Base-by-base conservation (phyloP, 1,140 invertebrate genomes). In the Stenopsyche tienmushanensis region DNA sequence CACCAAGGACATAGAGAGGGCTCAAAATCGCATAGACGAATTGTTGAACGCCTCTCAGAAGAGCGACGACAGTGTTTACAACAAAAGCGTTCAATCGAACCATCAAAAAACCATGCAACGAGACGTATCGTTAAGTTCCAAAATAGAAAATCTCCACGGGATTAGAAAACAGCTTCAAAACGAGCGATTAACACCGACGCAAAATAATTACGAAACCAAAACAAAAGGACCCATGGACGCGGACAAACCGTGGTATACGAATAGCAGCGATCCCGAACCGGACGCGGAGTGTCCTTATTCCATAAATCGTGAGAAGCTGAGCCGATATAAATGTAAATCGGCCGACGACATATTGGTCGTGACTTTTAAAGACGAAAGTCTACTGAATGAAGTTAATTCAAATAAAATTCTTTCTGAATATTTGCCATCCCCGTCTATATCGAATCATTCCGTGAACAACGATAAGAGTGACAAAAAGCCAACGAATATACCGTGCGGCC, bases 1-100 rank as follows among this genome's bases (percentile, higher is more conserved):
- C 54, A 81, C 82, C 47, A 80, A 82, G 64, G 79, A 79, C 66
- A 81, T 81, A 41, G 80, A 82, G 69, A 82, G 77, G 71, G 75
- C 80, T 10, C 81, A 80, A 20, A 72, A 81, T 52, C 83, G 83
- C 77, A 82, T 86, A 58, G 83, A 80, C 71, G 77, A 83, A 62
- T 76, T 84, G 18, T 82, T 83, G 20, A 80, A 84, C 62, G 77
- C 47, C 3, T 60, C 57, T 1, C 44, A 47, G 20, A 60, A 3
- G 17, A 47, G 24, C 23, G 57, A 60, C 20, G 26, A 44, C 10
- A 0, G 2, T 17, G n/a, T 47, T 0, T 60, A 26, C 15, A 60
- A 47, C 21, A 44, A 60, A 15, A 60, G 57, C 24, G 25, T 47
- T 7, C 57, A 60, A 18, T 26, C 47, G 17, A 45, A 44, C 25